A percentile compares a stretch with the other conserved stretches of the same genome.
Evolutionary conservation across 2,888 invertebrate species (phyloP).

Genomic region (Hedychridium roseum): DNA sequence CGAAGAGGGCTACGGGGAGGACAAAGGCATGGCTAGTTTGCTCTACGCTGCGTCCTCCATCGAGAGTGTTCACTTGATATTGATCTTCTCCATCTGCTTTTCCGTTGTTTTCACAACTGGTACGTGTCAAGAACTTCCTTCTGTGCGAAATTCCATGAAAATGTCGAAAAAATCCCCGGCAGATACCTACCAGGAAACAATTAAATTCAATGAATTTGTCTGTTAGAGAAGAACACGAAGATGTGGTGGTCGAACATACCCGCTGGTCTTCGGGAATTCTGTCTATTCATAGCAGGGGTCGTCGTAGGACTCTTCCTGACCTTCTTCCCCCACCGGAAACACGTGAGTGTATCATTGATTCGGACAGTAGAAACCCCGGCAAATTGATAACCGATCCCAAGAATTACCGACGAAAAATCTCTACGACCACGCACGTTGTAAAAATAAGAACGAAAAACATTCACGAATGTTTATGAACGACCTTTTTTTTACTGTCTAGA

Average conservation of each 20-base stretch:
- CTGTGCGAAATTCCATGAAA: too few species aligned
- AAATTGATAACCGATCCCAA: too few species aligned
- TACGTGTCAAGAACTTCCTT: slow-evolving; percentile 53
- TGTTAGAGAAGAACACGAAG: slow-evolving; percentile 25
- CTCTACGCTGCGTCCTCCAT: slow-evolving; percentile 76
- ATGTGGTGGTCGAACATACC: slow-evolving; percentile 53
- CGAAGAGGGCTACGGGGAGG: slow-evolving; percentile 72
- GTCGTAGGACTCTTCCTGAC: slow-evolving; percentile 70
- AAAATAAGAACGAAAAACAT: too few species aligned
- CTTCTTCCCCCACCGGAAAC: slow-evolving; percentile 69
- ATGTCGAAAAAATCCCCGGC: too few species aligned
- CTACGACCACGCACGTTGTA: too few species aligned
- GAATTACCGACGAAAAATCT: too few species aligned
- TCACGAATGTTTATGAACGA: too few species aligned
- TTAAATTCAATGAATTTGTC: slow-evolving; percentile 2
- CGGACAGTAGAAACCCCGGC: too few species aligned
- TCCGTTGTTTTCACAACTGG: slow-evolving; percentile 73
- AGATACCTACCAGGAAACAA: not conserved
- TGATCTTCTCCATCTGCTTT: slow-evolving; percentile 74
- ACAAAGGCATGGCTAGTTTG: slow-evolving; percentile 78
- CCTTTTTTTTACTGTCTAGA: too few species aligned
- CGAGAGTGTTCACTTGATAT: slow-evolving; percentile 80
- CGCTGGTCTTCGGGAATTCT: slow-evolving; percentile 65
- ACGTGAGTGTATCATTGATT: slow-evolving; percentile 57
- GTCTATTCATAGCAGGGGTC: slow-evolving; percentile 69